These are phyloP conservation scores for Limnephilus auricula DNA, from an alignment of 2,888 invertebrate genomes.

Conservation along the genomic window DNA sequence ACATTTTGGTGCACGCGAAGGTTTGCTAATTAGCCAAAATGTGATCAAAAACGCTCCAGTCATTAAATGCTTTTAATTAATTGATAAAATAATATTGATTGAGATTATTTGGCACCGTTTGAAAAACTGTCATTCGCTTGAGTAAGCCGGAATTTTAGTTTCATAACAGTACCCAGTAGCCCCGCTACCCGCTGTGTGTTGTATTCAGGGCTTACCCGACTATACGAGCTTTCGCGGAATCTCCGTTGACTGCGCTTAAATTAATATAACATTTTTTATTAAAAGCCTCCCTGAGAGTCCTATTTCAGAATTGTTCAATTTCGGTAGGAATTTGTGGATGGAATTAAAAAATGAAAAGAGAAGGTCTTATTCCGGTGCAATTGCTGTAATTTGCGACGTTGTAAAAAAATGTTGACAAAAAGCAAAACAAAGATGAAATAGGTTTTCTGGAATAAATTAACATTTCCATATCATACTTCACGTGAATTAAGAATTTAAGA, in stretches of 20 bases:
- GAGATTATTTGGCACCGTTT: not conserved
- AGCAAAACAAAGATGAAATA: too few relatives aligned
- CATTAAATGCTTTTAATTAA: too few relatives aligned
- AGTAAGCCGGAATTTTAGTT: not conserved
- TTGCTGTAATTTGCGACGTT: not conserved
- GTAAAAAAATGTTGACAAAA: not conserved
- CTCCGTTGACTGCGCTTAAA: conserved; percentile 17
- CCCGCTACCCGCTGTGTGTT: not conserved
- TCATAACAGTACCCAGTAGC: conserved; percentile 12
- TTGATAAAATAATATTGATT: too few relatives aligned
- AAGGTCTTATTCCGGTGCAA: not conserved
- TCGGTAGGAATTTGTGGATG: not conserved
- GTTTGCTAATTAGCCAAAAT: too few relatives aligned
- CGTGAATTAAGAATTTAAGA: too few relatives aligned
- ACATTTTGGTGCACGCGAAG: too few relatives aligned
- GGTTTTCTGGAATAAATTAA: too few relatives aligned
- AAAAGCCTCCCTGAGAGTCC: not conserved
- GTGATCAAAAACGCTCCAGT: too few relatives aligned
- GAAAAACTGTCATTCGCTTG: conserved; percentile 1
- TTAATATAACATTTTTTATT: conserved; percentile 12
- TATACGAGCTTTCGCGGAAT: not conserved
- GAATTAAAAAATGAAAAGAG: not conserved
- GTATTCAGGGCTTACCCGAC: not conserved
- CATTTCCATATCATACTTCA: too few relatives aligned
- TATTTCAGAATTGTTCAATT: conserved; percentile 2